Conservation (phyloP, 64 coral and sea anemone species). For the Porites lutea region DNA sequence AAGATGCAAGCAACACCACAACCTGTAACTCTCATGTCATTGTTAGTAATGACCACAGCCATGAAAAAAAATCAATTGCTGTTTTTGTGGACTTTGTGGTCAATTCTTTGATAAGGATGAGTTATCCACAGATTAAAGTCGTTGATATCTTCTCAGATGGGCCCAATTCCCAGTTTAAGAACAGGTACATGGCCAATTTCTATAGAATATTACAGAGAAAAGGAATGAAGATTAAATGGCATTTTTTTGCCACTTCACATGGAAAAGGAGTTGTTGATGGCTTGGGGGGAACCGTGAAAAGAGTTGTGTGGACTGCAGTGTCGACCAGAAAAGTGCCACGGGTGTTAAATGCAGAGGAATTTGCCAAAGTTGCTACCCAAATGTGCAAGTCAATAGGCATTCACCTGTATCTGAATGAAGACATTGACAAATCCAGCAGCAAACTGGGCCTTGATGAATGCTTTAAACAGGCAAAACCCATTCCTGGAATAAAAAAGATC, state of each 20-base stretch:
- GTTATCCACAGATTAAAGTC: not conserved
- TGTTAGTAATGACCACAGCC: slow-evolving; percentile 15
- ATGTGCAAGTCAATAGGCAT: not conserved
- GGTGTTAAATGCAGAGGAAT: slow-evolving; percentile 8
- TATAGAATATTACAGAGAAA: not conserved
- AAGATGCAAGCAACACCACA: not conserved
- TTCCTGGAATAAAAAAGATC: slow-evolving; percentile 14
- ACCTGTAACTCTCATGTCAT: slow-evolving; percentile 28
- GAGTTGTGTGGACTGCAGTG: slow-evolving; percentile 44
- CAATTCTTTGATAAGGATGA: slow-evolving; percentile 31
- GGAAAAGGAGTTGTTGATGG: slow-evolving; percentile 63
- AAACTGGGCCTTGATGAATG: not conserved
- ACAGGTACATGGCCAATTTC: slow-evolving; percentile 44
- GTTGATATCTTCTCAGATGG: slow-evolving; percentile 70
- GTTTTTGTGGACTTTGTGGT: slow-evolving; percentile 49
- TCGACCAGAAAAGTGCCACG: not conserved
- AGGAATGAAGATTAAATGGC: slow-evolving; percentile 22
- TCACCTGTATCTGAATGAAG: slow-evolving; percentile 22
- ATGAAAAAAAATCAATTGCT: slow-evolving; percentile 39
- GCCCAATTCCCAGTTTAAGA: slow-evolving; percentile 66
- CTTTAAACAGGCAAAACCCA: slow-evolving; percentile 8
- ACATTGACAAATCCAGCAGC: not conserved
- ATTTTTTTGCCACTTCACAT: slow-evolving; percentile 62
- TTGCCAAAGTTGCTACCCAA: not conserved
- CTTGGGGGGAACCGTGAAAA: slow-evolving; percentile 36